Base-by-base conservation (phyloP, 2,888 invertebrate species). In the Neuroscelio doddi region DNA sequence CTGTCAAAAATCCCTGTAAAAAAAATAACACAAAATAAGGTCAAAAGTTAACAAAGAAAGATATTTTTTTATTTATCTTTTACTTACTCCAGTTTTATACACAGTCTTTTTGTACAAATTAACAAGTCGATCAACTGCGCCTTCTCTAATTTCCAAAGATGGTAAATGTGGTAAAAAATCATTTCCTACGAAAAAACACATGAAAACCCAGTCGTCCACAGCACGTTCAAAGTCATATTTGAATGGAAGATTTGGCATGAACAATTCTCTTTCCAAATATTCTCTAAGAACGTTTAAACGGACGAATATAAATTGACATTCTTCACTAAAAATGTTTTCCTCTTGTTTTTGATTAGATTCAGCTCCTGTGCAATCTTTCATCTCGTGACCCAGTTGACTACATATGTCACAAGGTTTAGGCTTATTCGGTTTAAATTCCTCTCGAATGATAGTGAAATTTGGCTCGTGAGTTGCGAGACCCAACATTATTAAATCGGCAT, bases 181-280 rank as follows among this genome's bases (percentile, higher is more conserved):
- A 81, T 99, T 99, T 42, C 99, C 99, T 47, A 98, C 98, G 85
- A 99, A 99, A 87, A 99, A 99, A 82, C 99, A 99, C 96, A 99
- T 97, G 79, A 92, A 92, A 3, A 93, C 98, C 98, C 98, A 99
- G 86, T 99, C 99, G 81, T 99, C 99, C 10, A 99, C 84, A 0
- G 92, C 96, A 53, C 98, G 87, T 78, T 99, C 99, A 83, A 99
- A 95, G 81, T 97, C 95, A 84, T 96, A 98, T 45, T 89, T 87
- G 85, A 99, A 98, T 1, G 98, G 97, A 30, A 98, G 88, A 84
- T 94, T 94, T 0, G 93, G 93, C 96, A 98, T 98, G 72, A 86
- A 84, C 51, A 98, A 87, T 71, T 98, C 98, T 77, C 89, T 90
- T 81, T 94, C 94, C 16, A 99, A 86, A 85, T 99, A 99, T 85